A percentile compares a stretch with the other conserved stretches of the same genome.
Conservation (phyloP, 2,113 vertebrate genomes). For the Gasterosteus aculeatus region DNA sequence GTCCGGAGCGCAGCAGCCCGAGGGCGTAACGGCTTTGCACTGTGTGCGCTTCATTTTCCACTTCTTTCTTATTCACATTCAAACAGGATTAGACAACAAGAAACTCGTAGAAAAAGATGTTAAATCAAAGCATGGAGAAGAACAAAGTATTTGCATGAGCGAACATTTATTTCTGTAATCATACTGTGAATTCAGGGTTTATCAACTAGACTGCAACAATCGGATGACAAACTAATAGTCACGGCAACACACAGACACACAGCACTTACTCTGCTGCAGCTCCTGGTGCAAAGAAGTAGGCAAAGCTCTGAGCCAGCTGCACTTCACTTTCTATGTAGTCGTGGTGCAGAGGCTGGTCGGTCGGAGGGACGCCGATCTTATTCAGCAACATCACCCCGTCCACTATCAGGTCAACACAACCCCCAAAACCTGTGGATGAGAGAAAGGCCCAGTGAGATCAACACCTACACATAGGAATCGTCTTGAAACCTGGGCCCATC, state of each 20-base stretch:
- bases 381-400: conserved; percentile 82
- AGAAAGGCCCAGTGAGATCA: neutral
- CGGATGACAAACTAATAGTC: neutral
- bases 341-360: conserved; percentile 80
- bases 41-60: neutral
- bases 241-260: neutral
- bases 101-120: neutral
- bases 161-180: neutral
- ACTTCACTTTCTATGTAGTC: conserved; percentile 80
- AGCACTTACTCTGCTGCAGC: conserved; percentile 86
- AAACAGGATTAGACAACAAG: neutral
- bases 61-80: too few species aligned
- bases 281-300: conserved; percentile 86
- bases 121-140: neutral
- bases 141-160: neutral
- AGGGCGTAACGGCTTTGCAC: neutral
- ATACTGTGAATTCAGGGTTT: neutral
- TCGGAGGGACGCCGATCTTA: conserved; percentile 78
- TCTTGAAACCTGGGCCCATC: neutral
- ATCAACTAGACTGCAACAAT: neutral
- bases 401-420: conserved; percentile 85
- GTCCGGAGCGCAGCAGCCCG: neutral
- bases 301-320: conserved; percentile 85
- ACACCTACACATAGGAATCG: neutral
- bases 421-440: conserved; percentile 82